Base-by-base conservation (phyloP, 2,888 invertebrate genomes). In the Napeogenes sylphis region DNA sequence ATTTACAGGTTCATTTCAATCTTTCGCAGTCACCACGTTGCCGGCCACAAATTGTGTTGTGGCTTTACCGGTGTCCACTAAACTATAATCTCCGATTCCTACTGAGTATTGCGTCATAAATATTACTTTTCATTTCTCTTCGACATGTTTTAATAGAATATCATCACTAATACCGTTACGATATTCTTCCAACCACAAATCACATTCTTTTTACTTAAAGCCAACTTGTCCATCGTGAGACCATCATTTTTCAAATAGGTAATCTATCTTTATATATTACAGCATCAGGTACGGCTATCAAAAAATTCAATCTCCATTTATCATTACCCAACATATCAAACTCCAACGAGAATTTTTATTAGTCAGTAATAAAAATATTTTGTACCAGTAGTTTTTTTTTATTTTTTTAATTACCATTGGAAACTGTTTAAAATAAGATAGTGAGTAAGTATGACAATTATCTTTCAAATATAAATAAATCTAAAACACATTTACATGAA, bases 1-100 rank as follows among this genome's bases (percentile, higher is more conserved):
- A 84, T 89, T 88, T 89, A 87, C 85, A 85, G 87, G 83, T 89
- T 87, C 75, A 76, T 80, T 84, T 82, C 82, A 85, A 88, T 87
- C 81, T 78, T 78, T 76, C 76, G 73, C 75, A 76, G 80, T 80
- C 80, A 80, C 81, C 77, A 78, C 80, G 76, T 75, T 73, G 76
- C 78, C 70, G 70, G 75, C 72, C 70, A 80, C 72, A 88, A 87
- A 87, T 89, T 87, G 79, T 80, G 73, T 84, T 89, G 87, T 76
- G 86, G 86, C 85, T 85, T 82, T 77, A 82, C 81, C 73, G 75
- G 78, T 78, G 78, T 84, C 79, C 76, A 78, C 78, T 76, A 66
- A 72, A 79, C 78, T 72, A 73, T 79, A 76, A 71, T 45, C 51
- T 66, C 70, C 67, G 71, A 72, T 73, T 59, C 56, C 55, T 62